A percentile compares a stretch with the other conserved stretches of the same genome.
phyloP scores from a whole-genome alignment of 2,888 invertebrate species.

The Rugalucina vietnamica region DNA sequence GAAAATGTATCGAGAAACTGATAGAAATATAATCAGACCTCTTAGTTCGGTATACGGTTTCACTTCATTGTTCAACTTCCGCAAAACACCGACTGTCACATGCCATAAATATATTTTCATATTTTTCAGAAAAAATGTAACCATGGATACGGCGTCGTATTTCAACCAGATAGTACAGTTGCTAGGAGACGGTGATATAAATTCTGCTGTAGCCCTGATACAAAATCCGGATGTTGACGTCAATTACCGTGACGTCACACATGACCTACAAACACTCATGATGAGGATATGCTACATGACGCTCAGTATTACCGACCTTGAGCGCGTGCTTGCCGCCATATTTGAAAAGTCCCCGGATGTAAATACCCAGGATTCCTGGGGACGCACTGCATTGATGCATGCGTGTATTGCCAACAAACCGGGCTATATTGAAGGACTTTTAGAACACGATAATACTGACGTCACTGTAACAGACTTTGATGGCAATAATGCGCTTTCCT shows the following conservation, averaged over 20 bases:
- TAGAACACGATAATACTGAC: slow-evolving; percentile 64
- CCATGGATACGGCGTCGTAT: slow-evolving; percentile 27
- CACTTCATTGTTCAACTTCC: too few relatives aligned
- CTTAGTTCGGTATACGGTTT: too few relatives aligned
- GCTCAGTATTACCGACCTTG: slow-evolving; percentile 47
- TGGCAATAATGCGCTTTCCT: slow-evolving; percentile 72
- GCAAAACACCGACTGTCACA: too few relatives aligned
- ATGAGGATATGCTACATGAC: slow-evolving; percentile 74
- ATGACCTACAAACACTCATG: slow-evolving; percentile 73
- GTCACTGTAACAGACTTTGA: slow-evolving; percentile 70
- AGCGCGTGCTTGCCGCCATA: slow-evolving; percentile 59
- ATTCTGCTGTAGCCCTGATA: slow-evolving; percentile 52
- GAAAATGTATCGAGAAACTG: too few relatives aligned
- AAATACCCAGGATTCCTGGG: slow-evolving; percentile 71
- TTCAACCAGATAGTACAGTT: slow-evolving; percentile 43
- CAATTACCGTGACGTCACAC: slow-evolving; percentile 70
- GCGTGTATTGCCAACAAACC: slow-evolving; percentile 72
- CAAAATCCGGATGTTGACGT: slow-evolving; percentile 65
- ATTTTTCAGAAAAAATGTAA: too few relatives aligned
- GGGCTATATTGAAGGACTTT: slow-evolving; percentile 62
- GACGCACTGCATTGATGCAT: slow-evolving; percentile 75
- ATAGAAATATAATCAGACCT: too few relatives aligned
- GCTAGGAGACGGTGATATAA: slow-evolving; percentile 52
- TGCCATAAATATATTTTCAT: too few relatives aligned
- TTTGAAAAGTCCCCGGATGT: slow-evolving; percentile 66